These are phyloP conservation scores for Pollicipes pollicipes DNA, from an alignment of 1,140 invertebrate genomes.

Conservation along the genomic window DNA sequence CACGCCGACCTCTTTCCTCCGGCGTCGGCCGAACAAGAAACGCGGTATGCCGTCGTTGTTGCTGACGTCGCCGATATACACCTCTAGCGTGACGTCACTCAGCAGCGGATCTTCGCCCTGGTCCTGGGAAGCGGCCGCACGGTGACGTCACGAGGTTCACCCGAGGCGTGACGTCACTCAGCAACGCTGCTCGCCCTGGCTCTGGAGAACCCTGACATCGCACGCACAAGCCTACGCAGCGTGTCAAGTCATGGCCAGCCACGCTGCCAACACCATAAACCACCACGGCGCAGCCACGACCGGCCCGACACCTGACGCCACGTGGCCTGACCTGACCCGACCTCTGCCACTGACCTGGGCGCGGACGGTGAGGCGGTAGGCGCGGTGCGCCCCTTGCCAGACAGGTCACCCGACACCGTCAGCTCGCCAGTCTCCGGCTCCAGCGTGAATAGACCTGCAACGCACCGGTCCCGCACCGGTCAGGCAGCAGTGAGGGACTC, in stretches of 20 bases:
- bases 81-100: conserved; percentile 39
- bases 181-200: no score
- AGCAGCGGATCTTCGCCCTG: conserved; percentile 39
- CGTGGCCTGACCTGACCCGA: background rate
- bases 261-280: no score
- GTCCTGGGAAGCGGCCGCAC: conserved; percentile 27
- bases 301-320: no score
- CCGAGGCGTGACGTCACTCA: no score
- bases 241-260: no score
- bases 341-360: conserved; percentile 36
- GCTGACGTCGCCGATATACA: conserved; percentile 62
- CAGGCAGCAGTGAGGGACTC: no score
- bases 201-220: no score
- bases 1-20: conserved; percentile 49
- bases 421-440: conserved; percentile 48
- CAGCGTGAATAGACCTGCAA: conserved; percentile 41
- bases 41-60: conserved; percentile 62
- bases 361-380: conserved; percentile 45
- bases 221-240: no score
- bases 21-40: conserved; percentile 48
- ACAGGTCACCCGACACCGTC: conserved; percentile 40
- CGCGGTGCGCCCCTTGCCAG: conserved; percentile 53
- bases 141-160: background rate
- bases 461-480: no score
- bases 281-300: no score